Percentiles rank a stretch among this genome's conserved stretches.
Conservation (phyloP, 2,113 vertebrate genomes). For the Bathybates hornii region DNA sequence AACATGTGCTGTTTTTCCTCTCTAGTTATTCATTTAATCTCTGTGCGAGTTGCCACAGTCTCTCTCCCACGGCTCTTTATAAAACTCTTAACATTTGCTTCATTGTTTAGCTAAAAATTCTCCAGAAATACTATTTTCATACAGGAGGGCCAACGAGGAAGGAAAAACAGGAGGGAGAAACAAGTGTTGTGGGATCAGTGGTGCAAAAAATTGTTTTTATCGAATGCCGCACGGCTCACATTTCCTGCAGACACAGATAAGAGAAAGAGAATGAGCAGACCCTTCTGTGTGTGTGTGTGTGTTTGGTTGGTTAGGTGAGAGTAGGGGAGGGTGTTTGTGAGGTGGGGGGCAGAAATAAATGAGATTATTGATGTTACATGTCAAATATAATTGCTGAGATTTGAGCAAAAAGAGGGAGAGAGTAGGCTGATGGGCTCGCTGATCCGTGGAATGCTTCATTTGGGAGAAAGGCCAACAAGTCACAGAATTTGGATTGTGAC, state of each 20-base stretch:
- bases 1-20: neutral
- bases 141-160: slow-evolving; percentile 36
- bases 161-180: slow-evolving; percentile 51
- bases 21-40: slow-evolving; percentile 38
- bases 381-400: slow-evolving; percentile 85
- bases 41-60: slow-evolving; percentile 14
- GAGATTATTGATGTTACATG: slow-evolving; percentile 81
- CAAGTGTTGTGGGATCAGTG: slow-evolving; percentile 77
- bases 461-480: slow-evolving; percentile 46
- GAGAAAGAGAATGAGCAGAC: slow-evolving; percentile 42
- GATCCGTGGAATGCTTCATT: slow-evolving; percentile 65
- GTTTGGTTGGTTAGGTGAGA: neutral
- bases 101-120: slow-evolving; percentile 77
- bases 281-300: neutral
- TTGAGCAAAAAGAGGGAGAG: slow-evolving; percentile 76
- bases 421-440: slow-evolving; percentile 63
- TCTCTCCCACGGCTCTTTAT: slow-evolving; percentile 47
- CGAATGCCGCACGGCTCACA: slow-evolving; percentile 73
- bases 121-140: slow-evolving; percentile 71
- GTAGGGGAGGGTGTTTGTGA: neutral
- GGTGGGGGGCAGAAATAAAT: slow-evolving; percentile 58
- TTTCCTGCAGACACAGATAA: slow-evolving; percentile 78
- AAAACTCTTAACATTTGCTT: slow-evolving; percentile 75
- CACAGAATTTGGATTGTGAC: slow-evolving; percentile 47
- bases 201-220: slow-evolving; percentile 83